Evolutionary conservation across 2,113 vertebrate species (phyloP).

Genomic region (Dromaius novaehollandiae): DNA sequence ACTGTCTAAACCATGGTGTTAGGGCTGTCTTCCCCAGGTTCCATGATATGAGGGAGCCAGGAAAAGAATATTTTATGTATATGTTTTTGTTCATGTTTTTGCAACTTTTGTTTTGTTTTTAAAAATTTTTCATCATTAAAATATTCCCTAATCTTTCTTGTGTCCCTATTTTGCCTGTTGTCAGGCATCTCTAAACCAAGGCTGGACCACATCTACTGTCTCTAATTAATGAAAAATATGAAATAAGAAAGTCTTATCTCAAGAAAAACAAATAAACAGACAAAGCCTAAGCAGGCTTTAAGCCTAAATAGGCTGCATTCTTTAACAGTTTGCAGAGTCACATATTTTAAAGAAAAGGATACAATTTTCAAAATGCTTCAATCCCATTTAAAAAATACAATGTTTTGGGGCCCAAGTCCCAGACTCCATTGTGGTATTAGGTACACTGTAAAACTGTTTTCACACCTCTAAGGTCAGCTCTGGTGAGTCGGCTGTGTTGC

Average conservation of each 20-base stretch:
- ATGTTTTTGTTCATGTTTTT: background rate
- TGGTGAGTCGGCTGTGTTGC: rapidly evolving
- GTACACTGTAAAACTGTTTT: background rate
- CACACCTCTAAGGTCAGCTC: background rate
- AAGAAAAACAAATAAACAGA: background rate
- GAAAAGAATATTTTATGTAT: background rate
- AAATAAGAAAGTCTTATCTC: background rate
- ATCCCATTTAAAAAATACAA: background rate
- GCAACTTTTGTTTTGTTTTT: background rate
- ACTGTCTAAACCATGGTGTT: background rate
- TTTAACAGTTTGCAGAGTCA: background rate
- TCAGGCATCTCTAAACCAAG: conserved; percentile 2
- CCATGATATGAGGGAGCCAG: background rate
- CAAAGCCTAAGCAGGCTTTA: background rate
- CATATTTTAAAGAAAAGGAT: background rate
- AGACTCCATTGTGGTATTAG: background rate
- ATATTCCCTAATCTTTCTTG: background rate
- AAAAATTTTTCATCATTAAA: background rate
- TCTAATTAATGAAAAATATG: background rate
- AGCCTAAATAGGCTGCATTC: background rate
- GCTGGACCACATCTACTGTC: background rate
- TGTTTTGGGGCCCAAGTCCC: background rate
- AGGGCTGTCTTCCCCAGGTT: rapidly evolving
- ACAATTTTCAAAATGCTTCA: background rate
- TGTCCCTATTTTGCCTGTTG: background rate